Evolutionary conservation across 2,113 vertebrate species (phyloP), one percentile per base, ranked within the genome.

Genomic region (Ptychochromis oligacanthus): DNA sequence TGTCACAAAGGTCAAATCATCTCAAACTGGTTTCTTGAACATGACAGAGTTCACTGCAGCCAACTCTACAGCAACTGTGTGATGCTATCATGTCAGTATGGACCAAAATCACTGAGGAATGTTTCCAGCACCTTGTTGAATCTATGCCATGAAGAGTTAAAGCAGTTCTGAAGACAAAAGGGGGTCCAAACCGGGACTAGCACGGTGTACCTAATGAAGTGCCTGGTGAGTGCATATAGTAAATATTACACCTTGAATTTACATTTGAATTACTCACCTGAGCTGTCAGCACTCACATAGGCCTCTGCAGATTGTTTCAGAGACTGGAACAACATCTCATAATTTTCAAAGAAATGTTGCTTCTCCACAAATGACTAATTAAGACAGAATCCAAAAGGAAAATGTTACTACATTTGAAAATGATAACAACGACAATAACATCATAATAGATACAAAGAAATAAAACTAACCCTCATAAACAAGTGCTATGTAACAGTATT

Each of bases 271-370:
- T 14, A 59, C 90, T 96, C 94, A 99, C 97, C 96, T 96, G 97
- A 97, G 70, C 96, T 96, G 43, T 98, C 97, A 55, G 96, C 95
- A 93, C 92, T 96, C 84, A 97, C 88, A 13, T 97, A 99, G 85
- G 95, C 94, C 88, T 99, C 97, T 77, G 97, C 96, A 74, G 97
- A 91, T 92, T 93, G 57, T 88, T 97, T 98, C 94, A 99, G 90
- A 65, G 97, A 96, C 92, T 97, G 96, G 91, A 97, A 97, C 55
- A 97, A 96, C 65, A 95, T 93, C 91, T 99, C 97, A 56, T 97
- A 98, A 38, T 97, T 97, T 57, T 98, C 97, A 93, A 98, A 98
- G 92, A 99, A 98, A 78, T 95, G 95, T 79, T 96, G 97, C 28
- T 96, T 97, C 93, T 99, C 97, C 92, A 99, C 97, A 84, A 98